These are phyloP conservation scores for Meta bourneti DNA, from an alignment of 2,888 invertebrate species.

Conservation along the genomic window DNA sequence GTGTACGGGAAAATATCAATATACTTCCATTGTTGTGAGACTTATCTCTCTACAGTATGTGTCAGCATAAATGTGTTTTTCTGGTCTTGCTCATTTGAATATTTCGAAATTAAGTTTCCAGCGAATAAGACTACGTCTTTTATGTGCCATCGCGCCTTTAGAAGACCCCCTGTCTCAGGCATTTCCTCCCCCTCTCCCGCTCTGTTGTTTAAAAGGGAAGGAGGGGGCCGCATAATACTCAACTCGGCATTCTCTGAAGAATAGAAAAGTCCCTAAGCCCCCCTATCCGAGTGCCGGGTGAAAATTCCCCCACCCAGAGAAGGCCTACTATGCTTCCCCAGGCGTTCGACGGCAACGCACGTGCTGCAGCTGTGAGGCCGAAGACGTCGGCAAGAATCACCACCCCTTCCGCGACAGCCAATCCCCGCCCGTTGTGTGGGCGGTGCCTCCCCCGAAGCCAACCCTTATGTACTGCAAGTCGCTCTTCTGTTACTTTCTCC, in stretches of 20 bases:
- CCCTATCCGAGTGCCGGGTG: slow-evolving; percentile 5
- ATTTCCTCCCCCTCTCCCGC: neutral
- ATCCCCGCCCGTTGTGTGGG: slow-evolving; percentile 50
- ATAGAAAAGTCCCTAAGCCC: slow-evolving; percentile 68
- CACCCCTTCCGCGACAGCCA: slow-evolving; percentile 26
- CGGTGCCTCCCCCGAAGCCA: slow-evolving; percentile 36
- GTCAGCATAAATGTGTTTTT: slow-evolving; percentile 66
- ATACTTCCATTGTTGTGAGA: slow-evolving; percentile 53
- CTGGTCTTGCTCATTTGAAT: slow-evolving; percentile 73
- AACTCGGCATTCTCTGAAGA: slow-evolving; percentile 28
- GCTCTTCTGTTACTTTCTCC: slow-evolving; percentile 58
- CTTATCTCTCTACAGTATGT: slow-evolving; percentile 50
- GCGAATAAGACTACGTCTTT: slow-evolving; percentile 65
- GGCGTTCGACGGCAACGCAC: slow-evolving; percentile 42
- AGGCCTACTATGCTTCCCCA: slow-evolving; percentile 18
- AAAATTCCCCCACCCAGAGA: slow-evolving; percentile 27
- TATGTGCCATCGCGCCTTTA: slow-evolving; percentile 27
- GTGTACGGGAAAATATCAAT: slow-evolving; percentile 53
- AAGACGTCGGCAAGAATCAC: neutral
- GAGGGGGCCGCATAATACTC: slow-evolving; percentile 41
- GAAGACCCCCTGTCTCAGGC: neutral
- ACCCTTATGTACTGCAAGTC: slow-evolving; percentile 38
- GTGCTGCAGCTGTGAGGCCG: slow-evolving; percentile 41
- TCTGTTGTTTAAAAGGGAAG: slow-evolving; percentile 65
- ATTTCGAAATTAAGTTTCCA: slow-evolving; percentile 74